Base-by-base conservation (phyloP, 2,888 invertebrate species). In the Halocaridina rubra region DNA sequence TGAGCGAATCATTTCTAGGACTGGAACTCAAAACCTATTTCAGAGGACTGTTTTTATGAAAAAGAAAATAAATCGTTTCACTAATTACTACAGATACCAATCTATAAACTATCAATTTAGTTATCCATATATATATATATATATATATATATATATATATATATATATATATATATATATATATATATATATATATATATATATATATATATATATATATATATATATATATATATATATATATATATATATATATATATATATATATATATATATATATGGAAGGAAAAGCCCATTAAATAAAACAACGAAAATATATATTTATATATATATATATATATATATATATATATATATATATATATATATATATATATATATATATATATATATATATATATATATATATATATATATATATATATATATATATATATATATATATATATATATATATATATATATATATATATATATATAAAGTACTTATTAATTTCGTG, bases 181-280 rank as follows among this genome's bases (percentile, higher is more conserved):
- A 61, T 61, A 61, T 61, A 61, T 67, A 71, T 71, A 71, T 71
- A 71, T 71, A 71, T 71, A 71, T 71, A 71, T 71, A 71, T 71
- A 71, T 71, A 71, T 71, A 71, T 71, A 71, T 71, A 71, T 71
- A 69, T 69, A 69, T 69, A 69, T 69, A 69, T 67, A 67, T 67
- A 67, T 67, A 67, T 67, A 67, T 67, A 67, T 67, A 67, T 67
- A 67, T 69, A 29, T 69, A 69, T 29, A 29, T 69, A 69, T 29
- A 69, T 29, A 71, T 30, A 32, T 71, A 71, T 24, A 67, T 67
- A 67, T 27, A 67, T 67, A 67, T 7, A 10, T 67, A 67, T 67
- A 24, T 7, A 10, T 67, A 67, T 71, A 71, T 32, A 71, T n/a
- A n/a, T n/a, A n/a, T n/a, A n/a, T n/a, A n/a, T n/a, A n/a, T n/a